Conservation (phyloP, 2,113 vertebrate genomes). For the Hippocampus zosterae region DNA sequence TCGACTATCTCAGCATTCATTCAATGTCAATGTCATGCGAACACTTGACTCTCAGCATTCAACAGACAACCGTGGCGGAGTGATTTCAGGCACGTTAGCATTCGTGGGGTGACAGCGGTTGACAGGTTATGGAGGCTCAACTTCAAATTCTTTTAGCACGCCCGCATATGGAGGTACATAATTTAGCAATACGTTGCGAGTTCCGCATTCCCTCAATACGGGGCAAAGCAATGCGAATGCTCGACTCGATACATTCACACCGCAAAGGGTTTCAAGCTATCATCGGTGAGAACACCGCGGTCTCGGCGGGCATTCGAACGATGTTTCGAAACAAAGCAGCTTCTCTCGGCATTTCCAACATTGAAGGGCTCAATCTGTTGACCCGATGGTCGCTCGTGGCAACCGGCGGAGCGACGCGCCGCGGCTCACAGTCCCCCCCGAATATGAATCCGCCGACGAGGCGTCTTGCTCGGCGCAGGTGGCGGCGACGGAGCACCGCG, state of each 20-base stretch:
- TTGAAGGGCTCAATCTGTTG: conserved; percentile 40
- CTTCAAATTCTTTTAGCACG: neutral
- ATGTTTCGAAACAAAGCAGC: too few species aligned
- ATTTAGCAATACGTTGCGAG: too few species aligned
- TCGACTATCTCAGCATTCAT: too few species aligned
- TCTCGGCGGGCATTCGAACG: too few species aligned
- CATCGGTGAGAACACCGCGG: too few species aligned
- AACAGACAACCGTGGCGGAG: too few species aligned
- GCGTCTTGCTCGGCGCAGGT: conserved; percentile 31
- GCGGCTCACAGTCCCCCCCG: conserved; percentile 53
- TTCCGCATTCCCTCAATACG: neutral
- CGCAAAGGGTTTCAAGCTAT: too few species aligned
- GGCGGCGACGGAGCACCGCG: neutral
- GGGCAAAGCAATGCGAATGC: neutral
- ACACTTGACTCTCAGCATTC: neutral
- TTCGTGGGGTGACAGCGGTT: too few species aligned
- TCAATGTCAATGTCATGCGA: neutral
- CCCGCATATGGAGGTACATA: too few species aligned
- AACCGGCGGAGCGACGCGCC: conserved; percentile 67
- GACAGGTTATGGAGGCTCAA: neutral
- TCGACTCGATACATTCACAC: too few species aligned
- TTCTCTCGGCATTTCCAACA: neutral
- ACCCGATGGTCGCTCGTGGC: conserved; percentile 65
- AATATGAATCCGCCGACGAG: conserved; percentile 59
- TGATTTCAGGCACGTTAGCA: too few species aligned